Evolutionary conservation across 2,888 invertebrate species (phyloP).

Genomic region (Cantharis rustica): DNA sequence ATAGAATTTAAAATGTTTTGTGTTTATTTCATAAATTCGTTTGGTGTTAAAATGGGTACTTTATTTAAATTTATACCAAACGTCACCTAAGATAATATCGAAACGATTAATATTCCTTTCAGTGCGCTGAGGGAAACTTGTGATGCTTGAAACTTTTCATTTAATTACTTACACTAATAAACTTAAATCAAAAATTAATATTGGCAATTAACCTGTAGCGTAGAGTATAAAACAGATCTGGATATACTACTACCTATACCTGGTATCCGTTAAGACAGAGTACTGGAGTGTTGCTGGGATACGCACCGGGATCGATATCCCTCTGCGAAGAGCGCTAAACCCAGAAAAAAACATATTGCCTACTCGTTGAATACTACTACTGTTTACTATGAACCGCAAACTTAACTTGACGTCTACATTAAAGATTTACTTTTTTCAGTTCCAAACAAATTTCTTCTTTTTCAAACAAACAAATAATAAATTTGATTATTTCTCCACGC

Average conservation of each 20-base stretch:
- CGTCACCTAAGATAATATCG: not conserved
- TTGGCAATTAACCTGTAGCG: constrained; percentile 32
- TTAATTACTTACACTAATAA: not conserved
- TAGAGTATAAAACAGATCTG: constrained; percentile 18
- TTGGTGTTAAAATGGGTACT: not conserved
- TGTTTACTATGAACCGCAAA: constrained; percentile 5
- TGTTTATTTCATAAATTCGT: not conserved
- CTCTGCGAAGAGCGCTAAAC: constrained; percentile 26
- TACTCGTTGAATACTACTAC: constrained; percentile 21
- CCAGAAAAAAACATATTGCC: constrained; percentile 28
- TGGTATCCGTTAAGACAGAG: constrained; percentile 36
- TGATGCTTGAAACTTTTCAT: not conserved
- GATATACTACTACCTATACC: constrained; percentile 7
- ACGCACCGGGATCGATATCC: constrained; percentile 35
- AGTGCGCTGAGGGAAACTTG: not conserved
- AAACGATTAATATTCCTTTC: not conserved
- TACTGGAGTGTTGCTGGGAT: constrained; percentile 38
- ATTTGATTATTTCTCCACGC: not conserved
- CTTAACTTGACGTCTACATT: not conserved
- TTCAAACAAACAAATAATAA: not conserved
- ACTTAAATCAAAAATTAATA: not conserved
- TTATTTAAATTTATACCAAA: not conserved
- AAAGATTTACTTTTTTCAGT: not conserved
- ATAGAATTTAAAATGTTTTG: not conserved
- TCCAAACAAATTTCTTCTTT: not conserved